Evolutionary conservation across 2,113 vertebrate genomes (phyloP), one percentile per base, ranked within the genome.

Genomic region (Miniopterus natalensis): DNA sequence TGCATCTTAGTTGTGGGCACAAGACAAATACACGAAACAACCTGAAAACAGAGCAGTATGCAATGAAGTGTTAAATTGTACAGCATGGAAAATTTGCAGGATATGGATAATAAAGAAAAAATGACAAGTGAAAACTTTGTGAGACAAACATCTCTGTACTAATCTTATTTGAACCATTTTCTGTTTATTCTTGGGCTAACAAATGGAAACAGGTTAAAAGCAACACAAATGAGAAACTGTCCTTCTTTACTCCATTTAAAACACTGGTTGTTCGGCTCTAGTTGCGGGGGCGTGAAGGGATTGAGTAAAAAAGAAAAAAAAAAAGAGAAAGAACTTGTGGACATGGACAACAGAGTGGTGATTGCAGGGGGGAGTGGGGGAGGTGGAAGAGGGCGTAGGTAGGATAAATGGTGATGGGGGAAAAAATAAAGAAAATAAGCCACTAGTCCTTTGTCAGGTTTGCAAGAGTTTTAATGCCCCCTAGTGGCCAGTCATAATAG

Each of bases 401-500:
- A n/a, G 29, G 14, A 65, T 65, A 65, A 65, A 65, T n/a, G 27
- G 63, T 66, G 31, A 36, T 20, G 17, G 65, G 31, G 14, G 18
- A n/a, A n/a, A n/a, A 66, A n/a, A n/a, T 36, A n/a, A 36, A 36
- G 25, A n/a, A 20, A 36, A 68, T 17, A 70, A 70, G 21, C 21
- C 5, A 70, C 36, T 8, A 11, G 18, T 71, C 7, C 23, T 42
- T 77, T 59, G 61, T 10, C 21, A 21, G 59, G 8, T 89, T 95
- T 90, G 53, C 79, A 81, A 85, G 88, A 49, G 53, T 59, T 88
- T 85, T 96, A 61, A 25, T 5, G 73, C 93, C 95, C 31, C 15
- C 95, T 97, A 53, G 88, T 96, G 97, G 88, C 27, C 57, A 90
- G 2, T 77, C 6, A 15, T 95, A 89, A 81, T 49, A 90, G 71